A percentile compares a stretch with the other conserved stretches of the same genome.
Conservation (phyloP, 2,797 vertebrate species). For the Psittacula echo region DNA sequence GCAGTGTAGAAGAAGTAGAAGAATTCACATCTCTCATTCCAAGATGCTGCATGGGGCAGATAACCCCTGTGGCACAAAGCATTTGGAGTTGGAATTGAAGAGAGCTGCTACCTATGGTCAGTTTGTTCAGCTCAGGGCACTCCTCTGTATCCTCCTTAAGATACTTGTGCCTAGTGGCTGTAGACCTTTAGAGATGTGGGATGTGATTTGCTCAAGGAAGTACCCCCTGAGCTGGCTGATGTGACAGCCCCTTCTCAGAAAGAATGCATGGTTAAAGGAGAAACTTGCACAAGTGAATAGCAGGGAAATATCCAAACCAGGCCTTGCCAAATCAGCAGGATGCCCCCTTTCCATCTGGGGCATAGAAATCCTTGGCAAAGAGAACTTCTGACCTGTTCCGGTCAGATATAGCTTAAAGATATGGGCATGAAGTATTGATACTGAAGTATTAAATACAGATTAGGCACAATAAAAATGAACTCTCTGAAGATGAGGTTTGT, state of each 20-base stretch:
- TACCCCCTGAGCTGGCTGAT: not conserved
- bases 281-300: not conserved
- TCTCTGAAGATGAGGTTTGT: not conserved
- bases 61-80: slow-evolving; percentile 31
- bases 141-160: not conserved
- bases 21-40: not conserved
- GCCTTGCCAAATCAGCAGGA: not conserved
- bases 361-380: not conserved
- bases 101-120: not conserved
- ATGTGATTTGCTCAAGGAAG: not conserved
- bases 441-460: not conserved
- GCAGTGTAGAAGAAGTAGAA: not conserved
- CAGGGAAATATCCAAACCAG: not conserved
- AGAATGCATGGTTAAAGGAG: not conserved
- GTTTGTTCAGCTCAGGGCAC: not conserved
- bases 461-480: not conserved
- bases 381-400: not conserved
- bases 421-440: not conserved
- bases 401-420: not conserved
- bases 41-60: not conserved
- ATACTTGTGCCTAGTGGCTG: rapidly evolving
- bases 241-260: not conserved
- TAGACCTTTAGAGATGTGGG: not conserved
- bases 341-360: not conserved
- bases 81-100: not conserved